phyloP scores from a whole-genome alignment of 37 sponge, comb jelly and placozoan species.

The Lycopodina hypogea region DNA sequence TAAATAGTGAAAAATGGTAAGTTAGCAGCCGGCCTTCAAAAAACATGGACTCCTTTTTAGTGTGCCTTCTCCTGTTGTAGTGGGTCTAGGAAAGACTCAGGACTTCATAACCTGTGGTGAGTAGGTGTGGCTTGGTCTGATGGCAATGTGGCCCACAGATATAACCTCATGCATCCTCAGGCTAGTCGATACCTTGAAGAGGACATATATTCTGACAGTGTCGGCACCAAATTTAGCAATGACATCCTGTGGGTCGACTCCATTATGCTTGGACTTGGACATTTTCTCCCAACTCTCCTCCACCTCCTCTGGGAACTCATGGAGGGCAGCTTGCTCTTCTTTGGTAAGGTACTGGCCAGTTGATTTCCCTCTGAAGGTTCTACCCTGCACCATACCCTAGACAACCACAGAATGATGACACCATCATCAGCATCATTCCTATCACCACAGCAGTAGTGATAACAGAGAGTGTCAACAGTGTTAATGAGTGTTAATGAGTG shows the following conservation, averaged over 20 bases:
- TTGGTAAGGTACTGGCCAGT: constrained; percentile 57
- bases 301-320: constrained; percentile 18
- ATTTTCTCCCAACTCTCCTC: constrained; percentile 83
- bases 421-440: not conserved
- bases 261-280: constrained; percentile 91
- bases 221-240: constrained; percentile 72
- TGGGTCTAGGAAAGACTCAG: too few species aligned
- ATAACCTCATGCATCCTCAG: not conserved
- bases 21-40: too few species aligned
- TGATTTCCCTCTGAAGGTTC: constrained; percentile 38
- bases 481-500: too few species aligned
- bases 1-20: too few species aligned
- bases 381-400: constrained; percentile 84
- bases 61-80: too few species aligned
- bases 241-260: constrained; percentile 82
- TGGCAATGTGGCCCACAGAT: too few species aligned
- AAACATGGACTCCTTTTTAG: too few species aligned
- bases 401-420: too few species aligned
- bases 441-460: not conserved
- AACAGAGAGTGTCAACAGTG: not conserved
- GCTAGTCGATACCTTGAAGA: constrained; percentile 54
- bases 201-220: constrained; percentile 65
- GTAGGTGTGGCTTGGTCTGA: too few species aligned
- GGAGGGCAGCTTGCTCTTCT: constrained; percentile 36
- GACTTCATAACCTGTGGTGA: too few species aligned